Base-by-base conservation (phyloP, 2,888 invertebrate genomes). In the Alviniconcha strummeri region DNA sequence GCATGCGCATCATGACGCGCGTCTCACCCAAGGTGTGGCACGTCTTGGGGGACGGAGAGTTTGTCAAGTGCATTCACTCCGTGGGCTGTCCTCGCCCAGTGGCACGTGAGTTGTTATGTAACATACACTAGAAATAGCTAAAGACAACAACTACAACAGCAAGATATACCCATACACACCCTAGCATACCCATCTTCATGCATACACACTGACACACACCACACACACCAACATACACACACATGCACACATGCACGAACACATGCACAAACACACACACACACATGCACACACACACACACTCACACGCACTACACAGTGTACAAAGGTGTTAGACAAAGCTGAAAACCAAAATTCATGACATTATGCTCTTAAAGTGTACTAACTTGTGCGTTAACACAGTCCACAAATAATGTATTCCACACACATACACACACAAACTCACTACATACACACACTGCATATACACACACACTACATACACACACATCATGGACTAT, bases 1-100 rank as follows among this genome's bases (percentile, higher is more conserved):
- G 98, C 15, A 99, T 99, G 99, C 95, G 97, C 75, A 96, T 98
- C 88, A 99, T 99, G 99, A 98, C 99, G 0, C 95, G 99, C 88
- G 97, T 99, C 95, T 97, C 97, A 90, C 94, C 95, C 89, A 93
- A 94, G 5, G 96, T 96, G 7, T 91, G 92, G 84, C 93, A 94
- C 17, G 89, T 90, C 8, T 94, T 96, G 11, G 88, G 87, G 4
- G 84, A 89, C 36, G 95, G 95, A 80, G 96, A 96, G 87, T 98
- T 98, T 92, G 97, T 98, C 19, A 96, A 96, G 88, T 98, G 99
- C 91, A 95, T 99, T 57, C 99, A 99, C 94, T 97, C 98, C 0
- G 97, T 99, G 75, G 99, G 99, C 57, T 95, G 95, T 8, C 97
- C 97, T 0, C 94, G 96, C 56, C 95, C 95, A n/a, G 92, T 95